These are phyloP conservation scores for Ormyrus pomaceus DNA, from an alignment of 2,888 invertebrate genomes.

Conservation along the genomic window DNA sequence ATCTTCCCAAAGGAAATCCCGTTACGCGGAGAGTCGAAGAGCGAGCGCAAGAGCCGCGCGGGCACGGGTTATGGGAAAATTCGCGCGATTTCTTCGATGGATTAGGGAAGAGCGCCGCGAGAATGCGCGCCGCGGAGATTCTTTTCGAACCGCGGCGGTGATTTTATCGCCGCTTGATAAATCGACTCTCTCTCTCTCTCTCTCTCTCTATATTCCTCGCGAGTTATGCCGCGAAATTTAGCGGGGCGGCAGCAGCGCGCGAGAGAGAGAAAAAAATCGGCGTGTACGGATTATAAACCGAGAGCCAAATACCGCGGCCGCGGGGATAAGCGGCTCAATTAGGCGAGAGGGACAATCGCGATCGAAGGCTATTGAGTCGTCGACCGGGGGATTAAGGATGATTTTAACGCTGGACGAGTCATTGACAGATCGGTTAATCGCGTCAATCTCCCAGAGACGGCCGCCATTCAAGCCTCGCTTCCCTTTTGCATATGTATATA, in stretches of 20 bases:
- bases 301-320: too few species aligned
- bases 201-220: not conserved
- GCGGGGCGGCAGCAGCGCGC: not conserved
- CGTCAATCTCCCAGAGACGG: conserved; percentile 43
- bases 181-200: conserved; percentile 20
- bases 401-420: conserved; percentile 46
- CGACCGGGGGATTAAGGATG: conserved; percentile 32
- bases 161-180: conserved; percentile 51
- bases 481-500: not conserved
- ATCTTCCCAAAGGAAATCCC: not conserved
- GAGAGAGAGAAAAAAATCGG: not conserved
- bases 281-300: too few species aligned
- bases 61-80: conserved; percentile 12
- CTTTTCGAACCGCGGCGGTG: conserved; percentile 13
- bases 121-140: conserved; percentile 11
- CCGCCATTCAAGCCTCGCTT: not conserved
- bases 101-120: conserved; percentile 6
- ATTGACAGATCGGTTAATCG: conserved; percentile 56
- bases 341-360: not conserved
- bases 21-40: not conserved
- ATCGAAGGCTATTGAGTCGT: too few species aligned
- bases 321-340: not conserved
- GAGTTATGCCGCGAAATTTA: conserved; percentile 14
- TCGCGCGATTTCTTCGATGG: conserved; percentile 48
- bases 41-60: not conserved